Conservation (phyloP, 2,888 invertebrate species). For the Corbicula japonica region DNA sequence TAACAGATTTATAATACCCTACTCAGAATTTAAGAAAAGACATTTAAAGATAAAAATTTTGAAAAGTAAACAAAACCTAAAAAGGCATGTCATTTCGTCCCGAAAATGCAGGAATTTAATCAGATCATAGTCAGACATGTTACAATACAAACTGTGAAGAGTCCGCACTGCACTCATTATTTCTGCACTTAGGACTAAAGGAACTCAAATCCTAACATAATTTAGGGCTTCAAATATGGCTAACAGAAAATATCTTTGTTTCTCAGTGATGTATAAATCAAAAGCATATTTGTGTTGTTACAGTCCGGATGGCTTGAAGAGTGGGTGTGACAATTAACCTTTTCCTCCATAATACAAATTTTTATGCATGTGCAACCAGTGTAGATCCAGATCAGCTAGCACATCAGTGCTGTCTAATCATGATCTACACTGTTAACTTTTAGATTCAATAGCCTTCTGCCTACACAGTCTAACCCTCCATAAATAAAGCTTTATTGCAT, state of each 20-base stretch:
- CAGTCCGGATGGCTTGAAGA: too few species aligned
- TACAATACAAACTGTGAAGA: slow-evolving; percentile 9
- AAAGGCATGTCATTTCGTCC: slow-evolving; percentile 34
- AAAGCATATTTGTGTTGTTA: neutral
- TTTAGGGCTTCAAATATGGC: neutral
- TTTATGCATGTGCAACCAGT: neutral
- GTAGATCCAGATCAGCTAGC: too few species aligned
- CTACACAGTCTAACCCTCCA: too few species aligned
- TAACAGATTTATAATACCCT: neutral
- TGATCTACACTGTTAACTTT: too few species aligned
- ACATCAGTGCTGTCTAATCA: too few species aligned
- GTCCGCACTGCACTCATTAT: slow-evolving; percentile 16
- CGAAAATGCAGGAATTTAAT: slow-evolving; percentile 36
- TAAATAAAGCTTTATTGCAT: too few species aligned
- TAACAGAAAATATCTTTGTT: neutral
- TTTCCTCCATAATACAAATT: neutral
- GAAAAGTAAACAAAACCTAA: slow-evolving; percentile 1
- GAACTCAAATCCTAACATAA: slow-evolving; percentile 26
- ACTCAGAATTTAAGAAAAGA: slow-evolving; percentile 16
- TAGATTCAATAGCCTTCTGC: too few species aligned
- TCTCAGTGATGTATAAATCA: neutral
- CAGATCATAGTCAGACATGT: slow-evolving; percentile 20
- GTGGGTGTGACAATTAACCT: too few species aligned
- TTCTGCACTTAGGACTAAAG: slow-evolving; percentile 26
- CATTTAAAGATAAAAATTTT: slow-evolving; percentile 21